These are phyloP conservation scores for Caenorhabditis virilis DNA, from an alignment of 2,888 invertebrate genomes.

Conservation along the genomic window DNA sequence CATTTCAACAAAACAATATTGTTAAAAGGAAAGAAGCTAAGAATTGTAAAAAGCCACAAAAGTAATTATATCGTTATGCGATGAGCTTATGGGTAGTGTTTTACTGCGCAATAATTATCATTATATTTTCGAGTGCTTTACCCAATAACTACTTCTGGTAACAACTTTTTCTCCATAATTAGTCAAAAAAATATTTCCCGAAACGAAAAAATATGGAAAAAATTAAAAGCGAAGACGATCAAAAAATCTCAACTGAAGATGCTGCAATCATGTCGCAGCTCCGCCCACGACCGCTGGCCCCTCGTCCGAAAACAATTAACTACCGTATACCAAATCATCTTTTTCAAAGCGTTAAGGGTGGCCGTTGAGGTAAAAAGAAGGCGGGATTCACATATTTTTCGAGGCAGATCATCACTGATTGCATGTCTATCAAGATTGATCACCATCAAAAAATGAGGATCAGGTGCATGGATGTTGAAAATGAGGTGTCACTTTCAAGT, in stretches of 20 bases:
- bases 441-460: slow-evolving; percentile 28
- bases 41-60: not conserved
- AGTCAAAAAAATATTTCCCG: not conserved
- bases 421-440: slow-evolving; percentile 38
- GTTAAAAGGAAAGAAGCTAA: not conserved
- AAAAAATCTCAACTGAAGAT: slow-evolving; percentile 4
- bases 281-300: slow-evolving; percentile 27
- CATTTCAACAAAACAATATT: too few relatives aligned
- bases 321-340: slow-evolving; percentile 29
- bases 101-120: slow-evolving; percentile 35
- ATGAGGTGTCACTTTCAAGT: too few relatives aligned
- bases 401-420: slow-evolving; percentile 12
- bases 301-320: slow-evolving; percentile 41
- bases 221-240: not conserved
- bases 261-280: not conserved
- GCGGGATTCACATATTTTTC: not conserved
- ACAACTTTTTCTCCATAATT: not conserved
- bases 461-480: too few relatives aligned
- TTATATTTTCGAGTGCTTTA: slow-evolving; percentile 25
- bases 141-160: not conserved
- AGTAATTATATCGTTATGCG: slow-evolving; percentile 40
- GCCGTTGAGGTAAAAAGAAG: not conserved
- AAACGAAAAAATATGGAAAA: not conserved
- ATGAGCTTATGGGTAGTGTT: slow-evolving; percentile 11
- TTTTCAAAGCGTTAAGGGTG: slow-evolving; percentile 1